phyloP scores from a whole-genome alignment of 1,140 invertebrate genomes.

The Euwallacea fornicatus region DNA sequence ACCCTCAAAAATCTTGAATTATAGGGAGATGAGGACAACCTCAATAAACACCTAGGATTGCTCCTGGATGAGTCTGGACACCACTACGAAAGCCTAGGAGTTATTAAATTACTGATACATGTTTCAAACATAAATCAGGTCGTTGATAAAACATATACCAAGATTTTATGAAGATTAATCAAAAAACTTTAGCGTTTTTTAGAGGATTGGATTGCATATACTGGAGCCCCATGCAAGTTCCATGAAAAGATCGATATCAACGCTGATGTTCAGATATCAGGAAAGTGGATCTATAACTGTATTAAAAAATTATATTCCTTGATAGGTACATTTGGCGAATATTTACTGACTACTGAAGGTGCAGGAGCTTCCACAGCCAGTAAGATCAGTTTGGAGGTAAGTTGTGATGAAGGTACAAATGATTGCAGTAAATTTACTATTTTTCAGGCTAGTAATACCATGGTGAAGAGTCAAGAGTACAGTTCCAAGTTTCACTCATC shows the following conservation, averaged over 20 bases:
- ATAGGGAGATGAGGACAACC: constrained; percentile 35
- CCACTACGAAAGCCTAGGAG: constrained; percentile 4
- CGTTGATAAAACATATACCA: too few species aligned
- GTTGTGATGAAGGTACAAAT: too few species aligned
- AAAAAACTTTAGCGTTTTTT: constrained; percentile 35
- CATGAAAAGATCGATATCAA: constrained; percentile 32
- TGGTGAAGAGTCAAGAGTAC: too few species aligned
- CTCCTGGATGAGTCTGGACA: constrained; percentile 8
- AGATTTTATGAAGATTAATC: not conserved
- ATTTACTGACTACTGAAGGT: too few species aligned
- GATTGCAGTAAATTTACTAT: too few species aligned
- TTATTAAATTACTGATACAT: constrained; percentile 25
- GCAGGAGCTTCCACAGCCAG: too few species aligned
- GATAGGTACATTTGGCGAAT: not conserved
- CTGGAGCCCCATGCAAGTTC: constrained; percentile 34
- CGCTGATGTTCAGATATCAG: constrained; percentile 24
- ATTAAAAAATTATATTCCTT: constrained; percentile 37
- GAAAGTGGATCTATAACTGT: constrained; percentile 36
- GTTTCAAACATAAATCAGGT: constrained; percentile 37
- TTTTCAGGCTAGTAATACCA: too few species aligned
- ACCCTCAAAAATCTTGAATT: constrained; percentile 9
- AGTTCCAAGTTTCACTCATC: too few species aligned
- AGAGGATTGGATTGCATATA: constrained; percentile 32
- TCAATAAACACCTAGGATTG: constrained; percentile 31
- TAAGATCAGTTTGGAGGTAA: too few species aligned